Percentiles rank a stretch among this genome's conserved stretches.
Evolutionary conservation across 2,113 vertebrate species (phyloP).

Genomic region (Heterocephalus glaber): DNA sequence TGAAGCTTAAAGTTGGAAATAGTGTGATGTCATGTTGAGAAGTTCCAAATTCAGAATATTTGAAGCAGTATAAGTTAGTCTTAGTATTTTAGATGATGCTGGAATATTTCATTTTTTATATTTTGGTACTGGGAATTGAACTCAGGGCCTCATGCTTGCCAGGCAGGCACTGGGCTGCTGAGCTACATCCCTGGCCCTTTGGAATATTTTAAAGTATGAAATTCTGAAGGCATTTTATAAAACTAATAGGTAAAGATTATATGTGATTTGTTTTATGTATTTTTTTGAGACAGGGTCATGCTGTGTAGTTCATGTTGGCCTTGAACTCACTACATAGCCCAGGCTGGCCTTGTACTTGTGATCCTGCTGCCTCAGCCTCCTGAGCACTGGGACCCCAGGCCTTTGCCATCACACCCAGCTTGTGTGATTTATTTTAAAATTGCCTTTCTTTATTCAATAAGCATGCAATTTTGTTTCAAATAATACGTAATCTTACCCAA

Average conservation of each 20-base stretch:
- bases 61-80: neutral
- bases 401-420: neutral
- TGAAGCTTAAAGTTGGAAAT: neutral
- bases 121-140: too few relatives aligned
- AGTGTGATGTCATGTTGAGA: neutral
- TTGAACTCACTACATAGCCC: neutral
- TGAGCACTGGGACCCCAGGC: neutral
- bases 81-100: constrained; percentile 10
- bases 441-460: neutral
- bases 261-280: constrained; percentile 1
- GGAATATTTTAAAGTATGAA: neutral
- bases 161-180: too few relatives aligned
- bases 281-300: neutral
- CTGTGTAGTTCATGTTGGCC: neutral
- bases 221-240: neutral
- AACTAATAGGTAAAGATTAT: neutral
- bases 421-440: constrained; percentile 39
- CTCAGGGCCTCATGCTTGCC: too few relatives aligned
- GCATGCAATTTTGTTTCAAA: neutral
- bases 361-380: neutral
- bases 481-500: neutral
- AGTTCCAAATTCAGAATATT: neutral
- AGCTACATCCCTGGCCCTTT: too few relatives aligned
- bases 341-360: neutral
- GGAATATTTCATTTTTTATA: neutral